phyloP scores from a whole-genome alignment of 1,140 invertebrate species.

The Trinorchestia longiramus region DNA sequence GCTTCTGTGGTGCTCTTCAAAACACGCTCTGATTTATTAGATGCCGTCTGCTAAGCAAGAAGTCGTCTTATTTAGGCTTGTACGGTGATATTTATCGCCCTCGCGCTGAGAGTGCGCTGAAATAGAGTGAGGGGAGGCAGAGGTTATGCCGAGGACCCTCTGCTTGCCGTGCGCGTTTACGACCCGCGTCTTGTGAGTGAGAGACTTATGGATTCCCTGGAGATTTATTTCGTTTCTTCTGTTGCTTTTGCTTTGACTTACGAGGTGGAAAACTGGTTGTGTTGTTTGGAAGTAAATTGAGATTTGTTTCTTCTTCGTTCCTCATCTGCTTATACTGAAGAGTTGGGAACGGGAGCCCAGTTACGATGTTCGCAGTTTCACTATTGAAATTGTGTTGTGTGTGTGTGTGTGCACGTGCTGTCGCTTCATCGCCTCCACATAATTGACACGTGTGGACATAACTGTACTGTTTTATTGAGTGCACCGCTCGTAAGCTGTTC shows the following conservation, averaged over 20 bases:
- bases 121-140: not conserved
- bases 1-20: not conserved
- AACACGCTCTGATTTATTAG: slow-evolving; percentile 48
- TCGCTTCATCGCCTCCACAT: no score
- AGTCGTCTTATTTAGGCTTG: slow-evolving; percentile 48
- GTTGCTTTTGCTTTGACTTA: slow-evolving; percentile 1
- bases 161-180: not conserved
- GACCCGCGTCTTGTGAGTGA: not conserved
- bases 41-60: slow-evolving; percentile 13
- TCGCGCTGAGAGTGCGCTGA: not conserved
- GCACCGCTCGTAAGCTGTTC: no score
- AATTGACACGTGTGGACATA: no score
- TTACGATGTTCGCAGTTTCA: no score
- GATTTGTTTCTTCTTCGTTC: not conserved
- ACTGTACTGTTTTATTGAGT: no score
- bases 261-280: not conserved
- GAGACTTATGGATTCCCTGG: not conserved
- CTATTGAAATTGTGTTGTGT: no score
- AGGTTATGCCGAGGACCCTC: not conserved
- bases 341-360: not conserved
- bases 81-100: slow-evolving; percentile 28
- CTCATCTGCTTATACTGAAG: not conserved
- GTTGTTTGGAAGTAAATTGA: not conserved
- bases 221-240: slow-evolving; percentile 1
- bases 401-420: no score